A percentile compares a stretch with the other conserved stretches of the same genome.
These are phyloP conservation scores for Synanthedon vespiformis DNA, from an alignment of 2,888 invertebrate genomes.

Conservation along the genomic window DNA sequence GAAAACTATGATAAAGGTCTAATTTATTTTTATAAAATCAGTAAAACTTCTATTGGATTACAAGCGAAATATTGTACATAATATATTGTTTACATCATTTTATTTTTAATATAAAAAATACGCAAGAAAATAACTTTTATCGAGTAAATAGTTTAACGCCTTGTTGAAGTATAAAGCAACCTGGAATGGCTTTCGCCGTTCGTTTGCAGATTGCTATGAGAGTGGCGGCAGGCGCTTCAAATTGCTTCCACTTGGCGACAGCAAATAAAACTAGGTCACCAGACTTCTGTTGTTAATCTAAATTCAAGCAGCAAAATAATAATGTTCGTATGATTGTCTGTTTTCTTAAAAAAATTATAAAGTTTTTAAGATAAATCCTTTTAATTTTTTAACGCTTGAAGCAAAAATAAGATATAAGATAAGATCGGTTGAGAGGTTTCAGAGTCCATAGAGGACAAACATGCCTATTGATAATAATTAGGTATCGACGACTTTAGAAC, in stretches of 20 bases:
- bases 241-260: slow-evolving; percentile 16
- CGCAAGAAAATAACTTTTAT: neutral
- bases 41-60: neutral
- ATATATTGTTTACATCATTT: neutral
- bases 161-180: slow-evolving; percentile 12
- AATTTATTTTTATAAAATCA: neutral
- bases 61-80: neutral
- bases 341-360: too few species aligned
- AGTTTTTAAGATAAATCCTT: neutral
- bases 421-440: too few species aligned
- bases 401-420: neutral
- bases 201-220: slow-evolving; percentile 20
- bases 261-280: slow-evolving; percentile 6
- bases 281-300: too few species aligned
- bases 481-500: too few species aligned
- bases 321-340: too few species aligned
- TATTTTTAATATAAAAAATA: neutral
- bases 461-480: too few species aligned
- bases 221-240: slow-evolving; percentile 17
- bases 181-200: slow-evolving; percentile 11
- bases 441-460: too few species aligned
- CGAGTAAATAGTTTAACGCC: slow-evolving; percentile 4
- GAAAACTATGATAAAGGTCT: neutral
- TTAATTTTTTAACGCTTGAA: neutral
- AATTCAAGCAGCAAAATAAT: too few species aligned